Percentiles rank a stretch among this genome's conserved stretches.
phyloP scores from a whole-genome alignment of 2,797 vertebrate species.

The Betta splendens region DNA sequence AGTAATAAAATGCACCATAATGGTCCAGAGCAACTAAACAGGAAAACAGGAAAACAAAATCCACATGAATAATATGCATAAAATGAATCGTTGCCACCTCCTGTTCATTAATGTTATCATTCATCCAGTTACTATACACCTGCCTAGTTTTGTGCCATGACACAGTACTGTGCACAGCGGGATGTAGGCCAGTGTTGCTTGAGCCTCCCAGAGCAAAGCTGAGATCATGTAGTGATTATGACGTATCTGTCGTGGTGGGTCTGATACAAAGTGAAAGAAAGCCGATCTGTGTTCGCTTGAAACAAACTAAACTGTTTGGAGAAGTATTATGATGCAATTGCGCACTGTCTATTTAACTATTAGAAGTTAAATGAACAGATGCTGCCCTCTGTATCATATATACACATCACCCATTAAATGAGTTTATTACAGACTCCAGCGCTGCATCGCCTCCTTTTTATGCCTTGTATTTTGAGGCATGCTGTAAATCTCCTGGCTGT shows the following conservation, averaged over 20 bases:
- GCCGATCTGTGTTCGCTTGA: not conserved
- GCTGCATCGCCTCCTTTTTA: slow-evolving; percentile 1
- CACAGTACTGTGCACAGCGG: not conserved
- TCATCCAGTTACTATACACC: not conserved
- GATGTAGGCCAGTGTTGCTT: slow-evolving; percentile 1
- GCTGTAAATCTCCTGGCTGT: slow-evolving; percentile 42
- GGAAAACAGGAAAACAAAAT: no score
- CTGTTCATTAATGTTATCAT: not conserved
- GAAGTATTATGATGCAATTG: no score
- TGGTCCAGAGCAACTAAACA: slow-evolving; percentile 2
- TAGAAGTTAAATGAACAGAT: not conserved
- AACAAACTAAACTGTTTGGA: not conserved
- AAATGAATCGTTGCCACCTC: not conserved
- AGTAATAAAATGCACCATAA: slow-evolving; percentile 17
- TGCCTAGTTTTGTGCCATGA: slow-evolving; percentile 8
- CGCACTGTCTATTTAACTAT: no score
- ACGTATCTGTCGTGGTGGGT: slow-evolving; percentile 13
- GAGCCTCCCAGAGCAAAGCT: slow-evolving; percentile 27
- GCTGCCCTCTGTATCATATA: not conserved
- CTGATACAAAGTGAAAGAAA: slow-evolving; percentile 1
- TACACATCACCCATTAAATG: not conserved
- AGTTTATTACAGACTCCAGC: not conserved
- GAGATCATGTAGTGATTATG: slow-evolving; percentile 24
- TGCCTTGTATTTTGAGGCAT: slow-evolving; percentile 16
- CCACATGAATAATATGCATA: not conserved